A percentile compares a stretch with the other conserved stretches of the same genome.
phyloP scores from a whole-genome alignment of 2,888 invertebrate species.

The Catocala nupta region DNA sequence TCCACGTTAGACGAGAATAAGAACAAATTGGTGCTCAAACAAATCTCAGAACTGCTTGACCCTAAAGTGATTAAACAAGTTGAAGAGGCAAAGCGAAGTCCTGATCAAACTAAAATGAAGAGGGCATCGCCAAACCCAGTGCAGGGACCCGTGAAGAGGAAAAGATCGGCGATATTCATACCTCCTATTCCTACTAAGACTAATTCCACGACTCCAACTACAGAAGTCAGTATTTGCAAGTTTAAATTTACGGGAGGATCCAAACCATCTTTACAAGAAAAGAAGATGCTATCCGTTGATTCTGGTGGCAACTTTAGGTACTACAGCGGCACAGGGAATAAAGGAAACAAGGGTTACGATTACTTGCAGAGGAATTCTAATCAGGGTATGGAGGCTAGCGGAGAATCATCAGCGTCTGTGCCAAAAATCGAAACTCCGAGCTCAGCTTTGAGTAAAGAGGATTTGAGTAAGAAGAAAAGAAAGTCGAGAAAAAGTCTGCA shows the following conservation, averaged over 20 bases:
- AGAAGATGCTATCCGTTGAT: conserved; percentile 96
- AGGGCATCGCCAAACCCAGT: conserved; percentile 73
- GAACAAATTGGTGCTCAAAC: conserved; percentile 80
- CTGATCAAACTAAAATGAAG: conserved; percentile 79
- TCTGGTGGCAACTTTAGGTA: conserved; percentile 95
- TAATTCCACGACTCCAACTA: conserved; percentile 91
- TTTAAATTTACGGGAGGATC: conserved; percentile 97
- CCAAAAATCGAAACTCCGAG: conserved; percentile 44
- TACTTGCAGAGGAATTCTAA: conserved; percentile 91
- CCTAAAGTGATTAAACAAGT: conserved; percentile 78
- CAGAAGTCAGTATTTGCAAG: conserved; percentile 96
- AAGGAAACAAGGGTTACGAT: conserved; percentile 93
- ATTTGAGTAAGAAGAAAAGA: conserved; percentile 88
- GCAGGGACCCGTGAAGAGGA: conserved; percentile 88
- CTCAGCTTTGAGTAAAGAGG: conserved; percentile 64
- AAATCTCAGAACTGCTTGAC: conserved; percentile 80
- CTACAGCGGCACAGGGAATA: conserved; percentile 94
- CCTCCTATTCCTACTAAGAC: conserved; percentile 93
- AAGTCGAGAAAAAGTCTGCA: conserved; percentile 94
- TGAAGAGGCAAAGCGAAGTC: conserved; percentile 70
- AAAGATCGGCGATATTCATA: conserved; percentile 94
- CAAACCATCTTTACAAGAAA: conserved; percentile 95
- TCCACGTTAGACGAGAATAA: conserved; percentile 76
- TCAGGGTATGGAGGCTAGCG: conserved; percentile 64
- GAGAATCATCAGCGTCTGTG: conserved; percentile 59